Conservation (phyloP, 2,888 invertebrate genomes). For the Hartigia nigra region DNA sequence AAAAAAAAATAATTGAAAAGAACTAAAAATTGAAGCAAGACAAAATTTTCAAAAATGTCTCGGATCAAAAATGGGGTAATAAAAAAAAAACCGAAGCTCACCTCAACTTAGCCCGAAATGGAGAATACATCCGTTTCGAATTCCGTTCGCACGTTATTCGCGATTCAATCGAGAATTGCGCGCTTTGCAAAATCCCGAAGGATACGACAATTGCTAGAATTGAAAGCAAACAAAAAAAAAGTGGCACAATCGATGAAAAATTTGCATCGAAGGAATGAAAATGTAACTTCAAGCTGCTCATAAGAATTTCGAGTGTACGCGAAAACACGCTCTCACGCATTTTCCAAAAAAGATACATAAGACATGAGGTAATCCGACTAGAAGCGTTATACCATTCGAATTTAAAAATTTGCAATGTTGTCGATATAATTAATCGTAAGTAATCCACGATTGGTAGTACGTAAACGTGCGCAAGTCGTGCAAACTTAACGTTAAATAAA, state of each 20-base stretch:
- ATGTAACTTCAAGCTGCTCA: background rate
- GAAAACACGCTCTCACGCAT: background rate
- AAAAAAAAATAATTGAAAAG: constrained; percentile 12
- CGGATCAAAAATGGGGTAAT: constrained; percentile 45
- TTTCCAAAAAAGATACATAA: constrained; percentile 5
- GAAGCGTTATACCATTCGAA: constrained; percentile 12
- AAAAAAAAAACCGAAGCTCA: constrained; percentile 12
- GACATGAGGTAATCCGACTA: background rate
- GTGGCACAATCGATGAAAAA: background rate
- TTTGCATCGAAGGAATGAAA: background rate
- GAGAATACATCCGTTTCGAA: background rate
- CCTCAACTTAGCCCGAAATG: constrained; percentile 21
- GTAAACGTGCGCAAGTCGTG: background rate
- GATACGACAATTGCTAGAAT: background rate
- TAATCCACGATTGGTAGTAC: background rate
- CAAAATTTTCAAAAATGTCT: constrained; percentile 23
- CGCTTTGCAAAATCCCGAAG: constrained; percentile 3
- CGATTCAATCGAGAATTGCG: background rate
- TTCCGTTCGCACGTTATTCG: background rate
- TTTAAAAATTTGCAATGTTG: constrained; percentile 34
- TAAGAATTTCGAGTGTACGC: background rate
- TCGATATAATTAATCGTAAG: constrained; percentile 20
- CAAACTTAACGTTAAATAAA: constrained; percentile 21
- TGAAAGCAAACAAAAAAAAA: background rate
- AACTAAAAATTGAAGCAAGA: constrained; percentile 6